Evolutionary conservation across 2,113 vertebrate genomes (phyloP).

Genomic region (Tenebrosternarchus preto): DNA sequence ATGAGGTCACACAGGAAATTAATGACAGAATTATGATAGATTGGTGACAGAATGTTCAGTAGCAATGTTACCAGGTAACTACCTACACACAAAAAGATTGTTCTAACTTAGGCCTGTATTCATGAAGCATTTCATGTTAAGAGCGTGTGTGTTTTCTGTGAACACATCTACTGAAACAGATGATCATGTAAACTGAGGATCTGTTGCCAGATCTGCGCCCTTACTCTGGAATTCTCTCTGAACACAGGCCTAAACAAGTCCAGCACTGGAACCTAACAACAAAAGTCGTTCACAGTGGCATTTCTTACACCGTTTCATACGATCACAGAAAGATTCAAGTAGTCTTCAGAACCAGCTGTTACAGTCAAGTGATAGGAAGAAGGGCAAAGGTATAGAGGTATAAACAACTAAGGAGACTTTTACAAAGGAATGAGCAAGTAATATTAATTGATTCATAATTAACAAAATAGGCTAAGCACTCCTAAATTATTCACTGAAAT

Average conservation of each 20-base stretch:
- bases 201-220: slow-evolving; percentile 2
- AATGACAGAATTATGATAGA: slow-evolving; percentile 2
- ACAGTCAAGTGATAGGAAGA: slow-evolving; percentile 18
- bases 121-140: not conserved
- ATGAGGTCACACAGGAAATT: not conserved
- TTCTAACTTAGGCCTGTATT: not conserved
- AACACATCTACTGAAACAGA: slow-evolving; percentile 3
- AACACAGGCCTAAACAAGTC: slow-evolving; percentile 30
- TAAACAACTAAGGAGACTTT: not conserved
- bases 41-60: slow-evolving; percentile 9
- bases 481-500: slow-evolving; percentile 33
- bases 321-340: slow-evolving; percentile 31
- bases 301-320: slow-evolving; percentile 2
- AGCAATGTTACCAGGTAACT: not conserved
- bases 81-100: not conserved
- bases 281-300: slow-evolving; percentile 32
- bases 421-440: not conserved
- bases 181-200: not conserved
- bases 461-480: slow-evolving; percentile 17
- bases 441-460: not conserved
- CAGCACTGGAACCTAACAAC: slow-evolving; percentile 4
- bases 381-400: not conserved
- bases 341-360: slow-evolving; percentile 22
- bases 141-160: not conserved
- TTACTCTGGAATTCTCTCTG: slow-evolving; percentile 6